Percentiles rank a stretch among this genome's conserved stretches.
phyloP scores from a whole-genome alignment of 2,888 invertebrate species.

The Spodoptera exigua region DNA sequence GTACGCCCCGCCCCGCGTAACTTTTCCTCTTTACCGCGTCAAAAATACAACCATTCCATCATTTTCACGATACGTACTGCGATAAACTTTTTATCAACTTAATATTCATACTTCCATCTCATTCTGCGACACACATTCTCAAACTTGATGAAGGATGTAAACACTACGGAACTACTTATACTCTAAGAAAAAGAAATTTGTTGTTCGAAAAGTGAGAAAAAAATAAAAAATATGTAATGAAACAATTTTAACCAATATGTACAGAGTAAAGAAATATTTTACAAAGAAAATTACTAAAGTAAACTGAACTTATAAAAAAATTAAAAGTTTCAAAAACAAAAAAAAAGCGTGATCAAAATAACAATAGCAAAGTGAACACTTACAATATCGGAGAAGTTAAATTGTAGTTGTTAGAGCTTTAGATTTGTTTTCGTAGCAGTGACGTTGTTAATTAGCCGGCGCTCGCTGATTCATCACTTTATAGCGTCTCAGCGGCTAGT shows the following conservation, averaged over 20 bases:
- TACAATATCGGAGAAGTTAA: conserved; percentile 79
- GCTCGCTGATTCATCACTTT: conserved; percentile 89
- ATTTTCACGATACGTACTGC: conserved; percentile 60
- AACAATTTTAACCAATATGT: too few relatives aligned
- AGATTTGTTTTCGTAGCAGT: conserved; percentile 85
- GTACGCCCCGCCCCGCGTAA: conserved; percentile 83
- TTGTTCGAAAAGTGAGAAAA: not conserved
- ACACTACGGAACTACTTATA: conserved; percentile 8
- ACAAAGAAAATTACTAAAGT: conserved; percentile 11
- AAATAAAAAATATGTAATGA: too few relatives aligned
- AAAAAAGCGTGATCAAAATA: conserved; percentile 18
- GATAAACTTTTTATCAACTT: conserved; percentile 51
- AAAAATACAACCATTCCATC: conserved; percentile 79
- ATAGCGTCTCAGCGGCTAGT: conserved; percentile 84
- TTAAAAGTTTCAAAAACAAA: conserved; percentile 8
- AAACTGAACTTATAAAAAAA: conserved; percentile 26
- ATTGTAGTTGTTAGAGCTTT: conserved; percentile 68
- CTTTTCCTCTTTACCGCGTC: conserved; percentile 83
- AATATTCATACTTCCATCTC: conserved; percentile 34
- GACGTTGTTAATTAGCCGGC: conserved; percentile 86
- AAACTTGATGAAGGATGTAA: conserved; percentile 2
- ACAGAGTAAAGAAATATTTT: not conserved
- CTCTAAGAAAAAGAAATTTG: conserved; percentile 1
- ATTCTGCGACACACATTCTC: conserved; percentile 14
- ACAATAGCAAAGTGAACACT: conserved; percentile 64